Evolutionary conservation across 2,888 invertebrate genomes (phyloP), one percentile per base, ranked within the genome.

Genomic region (Sinelater perroti): DNA sequence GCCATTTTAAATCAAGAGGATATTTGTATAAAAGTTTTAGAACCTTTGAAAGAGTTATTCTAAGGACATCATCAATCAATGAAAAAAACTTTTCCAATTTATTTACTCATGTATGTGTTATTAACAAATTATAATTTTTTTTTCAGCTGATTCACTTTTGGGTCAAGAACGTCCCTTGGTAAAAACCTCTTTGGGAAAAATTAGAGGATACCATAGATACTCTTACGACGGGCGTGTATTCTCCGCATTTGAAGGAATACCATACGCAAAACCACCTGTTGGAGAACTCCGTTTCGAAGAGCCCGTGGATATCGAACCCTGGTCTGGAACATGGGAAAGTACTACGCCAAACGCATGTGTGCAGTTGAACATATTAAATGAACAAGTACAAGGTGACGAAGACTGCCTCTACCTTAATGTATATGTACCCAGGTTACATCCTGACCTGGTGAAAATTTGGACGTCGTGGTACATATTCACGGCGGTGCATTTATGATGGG

Each of bases 401-500:
- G 50, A 56, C 42, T 56, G 56, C 18, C 18, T 56, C 7, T 30
- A 24, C 17, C 8, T 56, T 11, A 50, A 56, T 14, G 35, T 56
- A 5, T 56, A 56, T 10, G 49, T 50, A n/a, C 56, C 56, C 18
- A 16, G 10, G 28, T 21, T 10, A 13, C n/a, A 10, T 16, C 21
- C 6, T 10, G 8, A 1, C 5, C 28, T 14, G n/a, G 20, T 1
- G 31, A 38, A 7, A 50, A 50, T 21, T 21, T 56, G 3, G 56
- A 56, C 33, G 50, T 56, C 14, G 20, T 56, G 5, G 42, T 56
- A n/a, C 13, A 33, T 10, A 38, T 50, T 50, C 56, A 56, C 11
- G 56, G 50, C 1, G 56, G 56, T 7, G 40, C 40, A 1, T 56
- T 49, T 31, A 40, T 56, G 38, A 2, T 18, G 11, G 54, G 47